Conservation (phyloP, 2,113 vertebrate species). For the Illadopsis cleaveri region DNA sequence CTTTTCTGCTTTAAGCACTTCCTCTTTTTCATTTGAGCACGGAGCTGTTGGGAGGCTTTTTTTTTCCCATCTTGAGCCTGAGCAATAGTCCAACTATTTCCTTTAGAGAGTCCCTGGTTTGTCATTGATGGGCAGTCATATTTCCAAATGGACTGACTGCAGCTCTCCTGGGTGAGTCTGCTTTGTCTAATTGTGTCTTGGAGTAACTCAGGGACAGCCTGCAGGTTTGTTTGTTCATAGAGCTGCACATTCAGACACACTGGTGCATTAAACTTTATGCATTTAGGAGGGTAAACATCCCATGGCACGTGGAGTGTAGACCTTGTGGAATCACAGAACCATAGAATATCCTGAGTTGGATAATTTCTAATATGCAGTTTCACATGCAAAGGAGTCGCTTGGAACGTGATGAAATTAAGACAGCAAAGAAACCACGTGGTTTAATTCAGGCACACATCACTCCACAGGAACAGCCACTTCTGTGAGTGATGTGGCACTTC, state of each 20-base stretch:
- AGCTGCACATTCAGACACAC: not conserved
- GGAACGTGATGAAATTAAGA: not conserved
- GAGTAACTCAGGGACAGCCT: not conserved
- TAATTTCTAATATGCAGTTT: not conserved
- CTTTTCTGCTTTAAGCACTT: not conserved
- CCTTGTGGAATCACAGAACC: not conserved
- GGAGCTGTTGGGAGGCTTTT: not conserved
- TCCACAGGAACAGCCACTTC: not conserved
- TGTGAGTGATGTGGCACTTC: not conserved
- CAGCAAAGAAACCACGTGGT: not conserved
- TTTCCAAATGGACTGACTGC: constrained; percentile 5
- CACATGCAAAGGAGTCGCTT: constrained; percentile 6
- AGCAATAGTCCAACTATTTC: not conserved
- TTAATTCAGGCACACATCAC: not conserved
- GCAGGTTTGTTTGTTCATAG: not conserved
- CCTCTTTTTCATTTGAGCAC: not conserved
- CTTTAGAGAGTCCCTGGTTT: not conserved
- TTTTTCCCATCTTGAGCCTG: not conserved
- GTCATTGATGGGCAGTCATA: not conserved
- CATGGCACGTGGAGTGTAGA: accelerated
- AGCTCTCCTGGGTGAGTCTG: not conserved
- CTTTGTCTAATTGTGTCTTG: not conserved
- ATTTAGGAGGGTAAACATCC: not conserved
- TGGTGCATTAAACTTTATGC: not conserved
- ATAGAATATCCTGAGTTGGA: not conserved